Conservation (phyloP, 2,888 invertebrate species). For the Diloba caeruleocephala region DNA sequence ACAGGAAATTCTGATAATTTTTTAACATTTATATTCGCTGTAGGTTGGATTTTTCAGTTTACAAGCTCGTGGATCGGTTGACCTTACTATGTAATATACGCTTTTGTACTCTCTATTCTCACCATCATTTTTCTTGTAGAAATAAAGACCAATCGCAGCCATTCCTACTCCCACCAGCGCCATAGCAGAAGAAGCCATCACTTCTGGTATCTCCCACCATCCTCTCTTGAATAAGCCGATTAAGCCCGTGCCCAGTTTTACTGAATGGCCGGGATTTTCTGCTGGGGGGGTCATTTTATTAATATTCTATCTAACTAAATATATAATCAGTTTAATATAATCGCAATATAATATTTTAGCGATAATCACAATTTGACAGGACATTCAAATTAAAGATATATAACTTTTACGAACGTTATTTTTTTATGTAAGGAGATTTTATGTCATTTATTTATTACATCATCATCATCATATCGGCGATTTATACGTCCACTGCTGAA, state of each 20-base stretch:
- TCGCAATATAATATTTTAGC: neutral
- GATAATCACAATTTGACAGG: neutral
- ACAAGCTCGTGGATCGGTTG: slow-evolving; percentile 90
- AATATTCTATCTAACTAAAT: too few species aligned
- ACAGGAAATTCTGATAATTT: too few species aligned
- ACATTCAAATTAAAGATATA: neutral
- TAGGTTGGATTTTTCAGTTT: slow-evolving; percentile 71
- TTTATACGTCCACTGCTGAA: too few species aligned
- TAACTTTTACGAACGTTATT: too few species aligned
- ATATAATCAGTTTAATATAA: too few species aligned
- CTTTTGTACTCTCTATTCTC: slow-evolving; percentile 90
- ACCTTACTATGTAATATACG: slow-evolving; percentile 89
- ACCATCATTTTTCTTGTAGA: slow-evolving; percentile 87
- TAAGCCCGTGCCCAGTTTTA: slow-evolving; percentile 67
- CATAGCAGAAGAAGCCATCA: slow-evolving; percentile 89
- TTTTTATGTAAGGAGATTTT: too few species aligned
- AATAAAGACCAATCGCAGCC: slow-evolving; percentile 74
- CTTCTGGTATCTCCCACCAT: slow-evolving; percentile 92
- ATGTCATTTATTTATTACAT: too few species aligned
- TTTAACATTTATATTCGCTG: slow-evolving; percentile 58
- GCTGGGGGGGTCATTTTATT: slow-evolving; percentile 61
- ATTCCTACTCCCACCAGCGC: slow-evolving; percentile 89
- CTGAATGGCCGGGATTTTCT: slow-evolving; percentile 69
- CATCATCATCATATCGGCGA: too few species aligned
- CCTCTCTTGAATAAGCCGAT: slow-evolving; percentile 69